Evolutionary conservation across 1,140 invertebrate genomes (phyloP).

Genomic region (Tenebrio molitor): DNA sequence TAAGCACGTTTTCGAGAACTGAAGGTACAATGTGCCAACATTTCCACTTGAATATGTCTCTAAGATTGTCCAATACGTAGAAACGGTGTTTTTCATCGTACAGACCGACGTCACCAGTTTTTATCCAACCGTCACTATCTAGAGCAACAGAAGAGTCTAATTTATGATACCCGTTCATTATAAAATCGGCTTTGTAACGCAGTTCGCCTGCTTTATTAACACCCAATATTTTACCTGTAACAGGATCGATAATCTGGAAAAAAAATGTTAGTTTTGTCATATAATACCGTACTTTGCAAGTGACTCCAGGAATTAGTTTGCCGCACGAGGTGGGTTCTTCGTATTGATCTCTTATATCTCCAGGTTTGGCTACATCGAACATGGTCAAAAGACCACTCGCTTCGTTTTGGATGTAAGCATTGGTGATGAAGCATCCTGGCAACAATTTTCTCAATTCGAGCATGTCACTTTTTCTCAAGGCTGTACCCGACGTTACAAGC

Average conservation of each 20-base stretch:
- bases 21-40: conserved; percentile 48
- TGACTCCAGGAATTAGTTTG: conserved; percentile 10
- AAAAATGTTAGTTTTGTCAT: not conserved
- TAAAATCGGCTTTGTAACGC: conserved; percentile 63
- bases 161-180: conserved; percentile 68
- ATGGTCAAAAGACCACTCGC: conserved; percentile 35
- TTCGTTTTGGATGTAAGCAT: conserved; percentile 52
- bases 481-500: conserved; percentile 47
- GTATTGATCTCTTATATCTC: conserved; percentile 49
- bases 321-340: conserved; percentile 22
- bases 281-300: not conserved
- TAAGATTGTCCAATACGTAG: conserved; percentile 41
- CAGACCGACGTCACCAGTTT: conserved; percentile 45
- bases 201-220: conserved; percentile 68
- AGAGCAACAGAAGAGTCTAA: conserved; percentile 57
- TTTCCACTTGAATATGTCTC: conserved; percentile 49
- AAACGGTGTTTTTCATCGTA: conserved; percentile 41
- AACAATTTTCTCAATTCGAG: conserved; percentile 49
- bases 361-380: conserved; percentile 42
- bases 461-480: conserved; percentile 41
- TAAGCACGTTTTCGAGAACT: conserved; percentile 38
- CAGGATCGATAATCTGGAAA: conserved; percentile 56
- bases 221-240: conserved; percentile 63
- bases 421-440: conserved; percentile 48
- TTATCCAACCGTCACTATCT: conserved; percentile 45